Evolutionary conservation across 2,888 invertebrate species (phyloP).

Genomic region (Xylota sylvarum): DNA sequence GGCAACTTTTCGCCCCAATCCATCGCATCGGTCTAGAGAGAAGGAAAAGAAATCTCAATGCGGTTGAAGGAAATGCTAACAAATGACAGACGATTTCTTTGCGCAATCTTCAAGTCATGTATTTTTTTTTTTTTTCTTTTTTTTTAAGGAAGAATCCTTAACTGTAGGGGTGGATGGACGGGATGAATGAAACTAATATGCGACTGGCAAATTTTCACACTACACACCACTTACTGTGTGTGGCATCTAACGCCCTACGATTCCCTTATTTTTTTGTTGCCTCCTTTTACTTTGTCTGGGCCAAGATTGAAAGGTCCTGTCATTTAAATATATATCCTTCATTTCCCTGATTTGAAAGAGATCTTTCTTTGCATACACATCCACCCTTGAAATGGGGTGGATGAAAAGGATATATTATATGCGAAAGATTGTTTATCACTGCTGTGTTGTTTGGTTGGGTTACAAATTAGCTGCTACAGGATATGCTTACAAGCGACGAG

Average conservation of each 20-base stretch:
- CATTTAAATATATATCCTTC: slow-evolving; percentile 77
- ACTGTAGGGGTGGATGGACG: slow-evolving; percentile 42
- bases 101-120: slow-evolving; percentile 46
- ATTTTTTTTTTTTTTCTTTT: not conserved
- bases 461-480: slow-evolving; percentile 72
- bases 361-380: slow-evolving; percentile 69
- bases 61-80: slow-evolving; percentile 69
- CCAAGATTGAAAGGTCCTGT: slow-evolving; percentile 77
- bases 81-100: slow-evolving; percentile 72
- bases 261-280: not conserved
- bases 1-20: slow-evolving; percentile 36
- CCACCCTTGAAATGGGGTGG: slow-evolving; percentile 52
- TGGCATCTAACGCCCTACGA: slow-evolving; percentile 33
- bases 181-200: slow-evolving; percentile 71
- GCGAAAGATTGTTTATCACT: slow-evolving; percentile 72
- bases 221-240: slow-evolving; percentile 62
- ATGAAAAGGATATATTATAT: slow-evolving; percentile 71
- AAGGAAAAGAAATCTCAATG: slow-evolving; percentile 33
- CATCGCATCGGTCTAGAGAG: slow-evolving; percentile 26
- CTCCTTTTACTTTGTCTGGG: slow-evolving; percentile 11
- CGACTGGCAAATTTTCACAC: slow-evolving; percentile 73
- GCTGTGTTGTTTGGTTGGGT: slow-evolving; percentile 47
- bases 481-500: slow-evolving; percentile 58
- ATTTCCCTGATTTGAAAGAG: slow-evolving; percentile 73
- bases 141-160: slow-evolving; percentile 27